Conservation (phyloP, 2,888 invertebrate genomes). For the Dicyrtomina minuta region DNA sequence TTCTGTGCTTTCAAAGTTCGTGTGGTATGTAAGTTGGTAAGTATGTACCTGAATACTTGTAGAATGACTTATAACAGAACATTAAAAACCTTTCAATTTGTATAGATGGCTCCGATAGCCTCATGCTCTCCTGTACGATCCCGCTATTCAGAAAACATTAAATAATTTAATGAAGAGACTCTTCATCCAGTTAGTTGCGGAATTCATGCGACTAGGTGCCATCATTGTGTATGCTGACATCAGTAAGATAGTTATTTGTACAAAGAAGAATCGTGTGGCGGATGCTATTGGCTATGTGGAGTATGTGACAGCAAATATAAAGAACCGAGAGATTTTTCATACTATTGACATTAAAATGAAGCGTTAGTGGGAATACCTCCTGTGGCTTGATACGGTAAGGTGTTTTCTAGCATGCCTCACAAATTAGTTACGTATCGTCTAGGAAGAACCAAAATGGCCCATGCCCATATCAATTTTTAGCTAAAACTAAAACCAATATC, state of each 20-base stretch:
- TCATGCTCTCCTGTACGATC: constrained; percentile 86
- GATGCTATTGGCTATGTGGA: constrained; percentile 90
- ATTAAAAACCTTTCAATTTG: too few relatives aligned
- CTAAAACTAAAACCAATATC: too few relatives aligned
- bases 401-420: too few relatives aligned
- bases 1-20: too few relatives aligned
- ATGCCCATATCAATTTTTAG: too few relatives aligned
- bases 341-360: constrained; percentile 82
- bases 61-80: too few relatives aligned
- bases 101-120: constrained; percentile 89
- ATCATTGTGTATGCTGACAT: constrained; percentile 89
- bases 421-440: constrained; percentile 2
- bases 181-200: constrained; percentile 82
- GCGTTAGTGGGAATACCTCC: constrained; percentile 85
- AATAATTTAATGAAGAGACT: constrained; percentile 95
- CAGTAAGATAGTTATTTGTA: constrained; percentile 84
- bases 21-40: too few relatives aligned
- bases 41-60: too few relatives aligned
- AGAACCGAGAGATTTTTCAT: constrained; percentile 90
- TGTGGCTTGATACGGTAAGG: constrained; percentile 83
- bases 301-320: constrained; percentile 81
- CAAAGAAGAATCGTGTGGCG: constrained; percentile 75
- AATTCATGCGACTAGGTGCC: constrained; percentile 88
- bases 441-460: too few relatives aligned
- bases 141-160: constrained; percentile 83